phyloP scores from a whole-genome alignment of 2,797 vertebrate species.

The Aulostomus chinensis region DNA sequence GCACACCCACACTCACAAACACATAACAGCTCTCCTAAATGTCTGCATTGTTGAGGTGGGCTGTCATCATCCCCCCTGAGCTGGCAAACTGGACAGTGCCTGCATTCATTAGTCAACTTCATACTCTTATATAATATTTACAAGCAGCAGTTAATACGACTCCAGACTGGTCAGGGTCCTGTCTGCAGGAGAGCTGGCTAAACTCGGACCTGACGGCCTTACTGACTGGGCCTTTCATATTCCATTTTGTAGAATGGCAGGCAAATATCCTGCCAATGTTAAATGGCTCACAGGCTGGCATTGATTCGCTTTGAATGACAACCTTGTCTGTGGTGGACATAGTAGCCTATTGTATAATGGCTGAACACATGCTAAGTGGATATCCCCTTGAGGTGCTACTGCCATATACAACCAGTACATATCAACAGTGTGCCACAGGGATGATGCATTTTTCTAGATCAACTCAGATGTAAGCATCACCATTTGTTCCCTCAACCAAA shows the following conservation, averaged over 20 bases:
- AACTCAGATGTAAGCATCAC: too few relatives aligned
- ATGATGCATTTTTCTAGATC: too few relatives aligned
- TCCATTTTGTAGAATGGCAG: conserved; percentile 41
- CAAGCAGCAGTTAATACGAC: conserved; percentile 56
- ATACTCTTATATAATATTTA: conserved; percentile 72
- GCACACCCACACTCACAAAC: conserved; percentile 26
- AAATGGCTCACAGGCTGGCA: conserved; percentile 42
- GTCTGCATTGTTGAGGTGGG: conserved; percentile 39
- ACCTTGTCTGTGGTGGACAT: conserved; percentile 37
- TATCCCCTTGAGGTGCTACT: conserved; percentile 45
- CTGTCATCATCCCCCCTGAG: conserved; percentile 40
- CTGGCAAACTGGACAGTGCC: conserved; percentile 57
- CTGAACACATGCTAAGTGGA: conserved; percentile 37
- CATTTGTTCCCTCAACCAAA: too few relatives aligned
- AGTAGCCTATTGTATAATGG: conserved; percentile 42
- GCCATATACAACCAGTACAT: too few relatives aligned
- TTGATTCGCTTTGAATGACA: conserved; percentile 55
- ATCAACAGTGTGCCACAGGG: too few relatives aligned
- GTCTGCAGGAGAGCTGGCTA: conserved; percentile 56
- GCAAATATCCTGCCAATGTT: conserved; percentile 38
- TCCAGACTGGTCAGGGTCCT: conserved; percentile 18
- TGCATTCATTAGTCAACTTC: conserved; percentile 70
- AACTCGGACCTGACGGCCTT: conserved; percentile 41
- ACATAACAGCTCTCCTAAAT: conserved; percentile 49
- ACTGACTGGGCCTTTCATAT: conserved; percentile 45